Evolutionary conservation across 2,888 invertebrate genomes (phyloP), one percentile per base, ranked within the genome.

Genomic region (Orthosia gothica): DNA sequence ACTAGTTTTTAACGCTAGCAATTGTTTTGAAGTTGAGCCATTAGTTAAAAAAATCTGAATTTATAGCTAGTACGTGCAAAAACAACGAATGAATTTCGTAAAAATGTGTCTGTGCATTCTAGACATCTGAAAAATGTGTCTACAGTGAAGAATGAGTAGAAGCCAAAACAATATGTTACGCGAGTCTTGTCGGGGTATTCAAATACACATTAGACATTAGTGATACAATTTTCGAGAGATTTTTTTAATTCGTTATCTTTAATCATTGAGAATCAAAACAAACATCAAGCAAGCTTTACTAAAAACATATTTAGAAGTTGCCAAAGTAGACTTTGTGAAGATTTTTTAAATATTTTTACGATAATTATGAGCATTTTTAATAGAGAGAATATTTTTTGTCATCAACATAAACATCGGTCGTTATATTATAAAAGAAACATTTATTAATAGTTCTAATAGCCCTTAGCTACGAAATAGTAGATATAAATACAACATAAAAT

Each of bases 91-190:
- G 73, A 71, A 77, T 76, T 73, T 76, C 58, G 66, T 70, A 79
- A 84, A 77, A 71, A 78, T 74, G 72, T 81, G 79, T 81, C 76
- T 82, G 66, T 77, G 74, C 76, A 78, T 79, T 70, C 47, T 54
- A 81, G 64, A 70, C 52, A 79, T 86, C 61, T 73, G 45, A 81
- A 75, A 76, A 70, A 78, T 78, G 70, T 76, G 71, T 79, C 55
- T 64, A 62, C 77, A 49, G 58, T 73, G 64, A 78, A 75, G 58
- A 69, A 81, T 75, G 67, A 81, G 63, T 69, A 55, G 65, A 67
- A 75, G 71, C 70, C 81, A 81, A 78, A 81, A 74, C 69, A 58
- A 76, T 81, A 75, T 81, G 70, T 84, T 74, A 78, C 61, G 40
- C 69, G 61, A 78, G 18, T 83, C 66, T 69, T 54, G 61, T 68